These are phyloP conservation scores for Drosophila auraria DNA, from an alignment of 1,140 invertebrate species.

Conservation along the genomic window DNA sequence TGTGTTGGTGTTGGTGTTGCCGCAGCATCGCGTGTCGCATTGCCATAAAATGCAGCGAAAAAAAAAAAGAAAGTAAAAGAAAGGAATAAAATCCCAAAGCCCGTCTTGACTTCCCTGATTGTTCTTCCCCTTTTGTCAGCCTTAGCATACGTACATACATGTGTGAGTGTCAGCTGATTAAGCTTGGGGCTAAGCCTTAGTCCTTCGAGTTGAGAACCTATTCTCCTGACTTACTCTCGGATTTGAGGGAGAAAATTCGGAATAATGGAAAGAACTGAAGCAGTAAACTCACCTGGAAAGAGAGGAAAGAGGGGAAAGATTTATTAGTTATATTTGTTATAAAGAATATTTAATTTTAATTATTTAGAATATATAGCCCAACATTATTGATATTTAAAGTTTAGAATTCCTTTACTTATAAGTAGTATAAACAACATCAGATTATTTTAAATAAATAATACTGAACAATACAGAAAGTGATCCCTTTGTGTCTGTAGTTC, in stretches of 20 bases:
- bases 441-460: no score
- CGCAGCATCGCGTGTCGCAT: conserved; percentile 74
- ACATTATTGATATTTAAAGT: no score
- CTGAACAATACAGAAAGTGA: no score
- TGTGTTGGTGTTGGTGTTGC: conserved; percentile 32
- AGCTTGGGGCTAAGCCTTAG: conserved; percentile 27
- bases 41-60: conserved; percentile 62
- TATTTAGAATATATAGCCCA: no score
- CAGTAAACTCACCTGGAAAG: conserved; percentile 59
- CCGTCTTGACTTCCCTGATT: conserved; percentile 42
- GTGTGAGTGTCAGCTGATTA: conserved; percentile 10
- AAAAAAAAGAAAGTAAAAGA: conserved; percentile 14
- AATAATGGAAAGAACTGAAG: conserved; percentile 4
- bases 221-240: conserved; percentile 32
- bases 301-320: conserved; percentile 5
- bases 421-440: no score
- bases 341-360: background rate
- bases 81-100: conserved; percentile 5
- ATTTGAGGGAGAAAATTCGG: background rate
- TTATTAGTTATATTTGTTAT: conserved; percentile 6
- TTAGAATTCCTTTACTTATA: no score
- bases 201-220: background rate
- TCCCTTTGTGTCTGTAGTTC: background rate
- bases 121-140: conserved; percentile 20
- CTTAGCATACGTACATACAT: conserved; percentile 10